These are phyloP conservation scores for Bubalus kerabau DNA, from an alignment of 2,113 vertebrate genomes.

Conservation along the genomic window DNA sequence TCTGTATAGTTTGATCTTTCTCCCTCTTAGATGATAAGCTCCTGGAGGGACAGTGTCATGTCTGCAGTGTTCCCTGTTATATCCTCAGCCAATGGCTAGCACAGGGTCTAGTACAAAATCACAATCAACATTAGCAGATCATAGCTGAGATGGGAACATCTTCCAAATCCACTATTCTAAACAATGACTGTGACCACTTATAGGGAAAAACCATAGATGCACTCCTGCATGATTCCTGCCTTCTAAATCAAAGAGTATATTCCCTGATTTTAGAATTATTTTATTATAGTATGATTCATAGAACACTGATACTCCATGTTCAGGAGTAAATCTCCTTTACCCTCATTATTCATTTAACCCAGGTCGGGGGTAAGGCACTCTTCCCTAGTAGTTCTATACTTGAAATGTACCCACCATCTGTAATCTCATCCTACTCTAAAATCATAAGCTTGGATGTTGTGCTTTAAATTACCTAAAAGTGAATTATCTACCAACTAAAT, in stretches of 20 bases:
- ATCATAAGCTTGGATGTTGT: not conserved
- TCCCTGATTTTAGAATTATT: not conserved
- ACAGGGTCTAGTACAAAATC: not conserved
- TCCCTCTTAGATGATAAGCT: not conserved
- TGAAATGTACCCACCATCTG: not conserved
- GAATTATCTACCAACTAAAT: not conserved
- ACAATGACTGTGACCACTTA: not conserved
- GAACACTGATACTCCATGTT: not conserved
- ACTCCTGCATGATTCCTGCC: not conserved
- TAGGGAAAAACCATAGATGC: not conserved
- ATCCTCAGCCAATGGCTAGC: not conserved
- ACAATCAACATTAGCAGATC: not conserved
- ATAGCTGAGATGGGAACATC: not conserved
- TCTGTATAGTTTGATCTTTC: not conserved
- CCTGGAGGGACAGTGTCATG: not conserved
- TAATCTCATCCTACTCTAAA: not conserved
- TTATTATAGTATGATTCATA: not conserved
- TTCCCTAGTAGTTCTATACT: not conserved
- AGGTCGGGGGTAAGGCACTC: rapidly evolving
- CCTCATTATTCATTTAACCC: not conserved
- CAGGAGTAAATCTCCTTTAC: not conserved
- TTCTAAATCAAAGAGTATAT: not conserved
- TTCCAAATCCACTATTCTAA: not conserved
- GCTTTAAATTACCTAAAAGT: not conserved
- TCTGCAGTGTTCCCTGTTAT: not conserved